Base-by-base conservation (phyloP, 2,888 invertebrate species). In the Hemistola chrysoprasaria region DNA sequence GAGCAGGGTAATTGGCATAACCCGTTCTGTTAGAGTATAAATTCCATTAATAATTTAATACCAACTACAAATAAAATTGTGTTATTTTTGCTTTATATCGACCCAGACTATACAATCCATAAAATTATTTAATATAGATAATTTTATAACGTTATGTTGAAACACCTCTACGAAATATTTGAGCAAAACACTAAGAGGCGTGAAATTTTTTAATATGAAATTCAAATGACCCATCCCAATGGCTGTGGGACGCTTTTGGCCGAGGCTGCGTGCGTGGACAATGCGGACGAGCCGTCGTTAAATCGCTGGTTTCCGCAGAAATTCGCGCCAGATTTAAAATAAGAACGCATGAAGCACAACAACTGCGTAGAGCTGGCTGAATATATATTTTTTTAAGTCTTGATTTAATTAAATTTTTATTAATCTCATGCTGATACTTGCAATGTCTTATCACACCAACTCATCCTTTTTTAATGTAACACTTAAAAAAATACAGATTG, bases 221-320 rank as follows among this genome's bases (percentile, higher is more conserved):
- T 85, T 84, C 80, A 85, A 85, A 85, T 86, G 68, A 79, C 76
- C 71, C 72, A 72, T 75, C 67, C 63, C 72, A 65, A 68, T 65
- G 65, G 68, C 71, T 71, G 69, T 70, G 72, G 60, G 67, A 59
- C 64, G 64, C 66, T 62, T 68, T 62, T 63, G 60, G 66, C 31
- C 39, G 68, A 64, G 65, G 69, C 73, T 78, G 66, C 85, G 86
- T 85, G 84, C 68, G 65, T 71, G 83, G 83, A 84, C 85, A 86
- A 85, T 85, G 62, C 77, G 68, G 86, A 86, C 81, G 83, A 79
- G 72, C 62, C 74, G 75, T 85, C 84, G 83, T 87, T 80, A 85
- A 87, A 76, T 80, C 76, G 74, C 71, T 65, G 69, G 75, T 84
- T 84, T 85, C 84, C 83, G 80, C 65, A 78, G 83, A 84, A 85